Conservation (phyloP, 2,888 invertebrate species). For the Acanthacorydalis orientalis region DNA sequence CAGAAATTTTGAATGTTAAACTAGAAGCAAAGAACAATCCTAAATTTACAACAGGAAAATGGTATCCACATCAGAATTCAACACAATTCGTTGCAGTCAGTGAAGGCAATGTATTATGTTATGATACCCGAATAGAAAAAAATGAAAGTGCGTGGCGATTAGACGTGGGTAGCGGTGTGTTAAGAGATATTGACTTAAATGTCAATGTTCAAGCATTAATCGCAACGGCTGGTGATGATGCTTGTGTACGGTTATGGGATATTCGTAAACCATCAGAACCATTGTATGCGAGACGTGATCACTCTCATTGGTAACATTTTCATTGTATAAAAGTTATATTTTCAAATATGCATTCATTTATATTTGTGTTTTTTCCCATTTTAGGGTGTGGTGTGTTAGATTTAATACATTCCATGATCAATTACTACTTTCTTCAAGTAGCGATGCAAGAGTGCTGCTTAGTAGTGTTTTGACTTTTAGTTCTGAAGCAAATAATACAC, state of each 20-base stretch:
- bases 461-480: conserved; percentile 78
- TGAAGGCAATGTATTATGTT: conserved; percentile 72
- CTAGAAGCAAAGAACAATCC: conserved; percentile 54
- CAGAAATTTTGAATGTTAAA: conserved; percentile 16
- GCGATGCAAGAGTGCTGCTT: conserved; percentile 82
- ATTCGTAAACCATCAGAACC: conserved; percentile 65
- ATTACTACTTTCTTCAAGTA: conserved; percentile 80
- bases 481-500: conserved; percentile 49
- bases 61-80: conserved; percentile 89
- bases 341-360: not conserved
- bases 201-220: conserved; percentile 76
- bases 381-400: conserved; percentile 80
- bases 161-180: conserved; percentile 70
- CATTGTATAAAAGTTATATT: conserved; percentile 1
- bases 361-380: conserved; percentile 9
- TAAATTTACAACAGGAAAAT: conserved; percentile 71
- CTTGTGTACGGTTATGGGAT: conserved; percentile 92
- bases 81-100: conserved; percentile 74
- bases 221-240: conserved; percentile 92
- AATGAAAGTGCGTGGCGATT: conserved; percentile 65
- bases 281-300: conserved; percentile 63
- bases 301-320: conserved; percentile 59
- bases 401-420: conserved; percentile 98
- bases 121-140: conserved; percentile 64
- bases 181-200: conserved; percentile 89